Conservation (phyloP, 2,113 vertebrate species). For the Eonycteris spelaea region DNA sequence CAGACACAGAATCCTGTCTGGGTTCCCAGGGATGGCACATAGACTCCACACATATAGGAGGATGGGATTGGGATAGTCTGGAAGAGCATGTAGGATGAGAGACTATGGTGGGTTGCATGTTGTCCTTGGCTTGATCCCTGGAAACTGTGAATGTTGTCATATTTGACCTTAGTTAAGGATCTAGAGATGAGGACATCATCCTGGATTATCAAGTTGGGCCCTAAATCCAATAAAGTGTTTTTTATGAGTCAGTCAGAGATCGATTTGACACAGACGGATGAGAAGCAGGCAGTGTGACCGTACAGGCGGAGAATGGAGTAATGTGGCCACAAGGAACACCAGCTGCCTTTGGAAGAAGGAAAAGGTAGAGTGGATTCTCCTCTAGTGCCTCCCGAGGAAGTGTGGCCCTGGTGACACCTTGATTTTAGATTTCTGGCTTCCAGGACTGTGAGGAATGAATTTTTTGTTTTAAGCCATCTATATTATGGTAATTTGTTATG, state of each 20-base stretch:
- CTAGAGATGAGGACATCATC: neutral
- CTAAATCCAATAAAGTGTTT: neutral
- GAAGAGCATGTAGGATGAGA: neutral
- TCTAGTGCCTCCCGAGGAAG: neutral
- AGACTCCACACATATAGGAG: neutral
- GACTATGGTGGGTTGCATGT: neutral
- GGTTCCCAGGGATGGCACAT: neutral
- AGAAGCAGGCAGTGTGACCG: neutral
- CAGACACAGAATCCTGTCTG: neutral
- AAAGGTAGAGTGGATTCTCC: neutral
- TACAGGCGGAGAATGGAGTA: neutral
- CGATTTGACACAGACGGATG: neutral
- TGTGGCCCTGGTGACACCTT: neutral
- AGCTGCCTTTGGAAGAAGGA: neutral
- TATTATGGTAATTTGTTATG: neutral
- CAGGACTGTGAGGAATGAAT: neutral
- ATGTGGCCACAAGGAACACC: fast-evolving
- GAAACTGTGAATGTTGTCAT: neutral
- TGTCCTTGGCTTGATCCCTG: neutral
- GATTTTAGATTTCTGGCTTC: neutral
- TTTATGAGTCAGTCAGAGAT: neutral
- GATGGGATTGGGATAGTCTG: neutral
- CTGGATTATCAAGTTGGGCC: neutral
- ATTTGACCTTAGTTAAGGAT: neutral
- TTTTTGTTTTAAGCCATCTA: neutral